Conservation (phyloP, 2,888 invertebrate genomes). For the Melieria crassipennis region DNA sequence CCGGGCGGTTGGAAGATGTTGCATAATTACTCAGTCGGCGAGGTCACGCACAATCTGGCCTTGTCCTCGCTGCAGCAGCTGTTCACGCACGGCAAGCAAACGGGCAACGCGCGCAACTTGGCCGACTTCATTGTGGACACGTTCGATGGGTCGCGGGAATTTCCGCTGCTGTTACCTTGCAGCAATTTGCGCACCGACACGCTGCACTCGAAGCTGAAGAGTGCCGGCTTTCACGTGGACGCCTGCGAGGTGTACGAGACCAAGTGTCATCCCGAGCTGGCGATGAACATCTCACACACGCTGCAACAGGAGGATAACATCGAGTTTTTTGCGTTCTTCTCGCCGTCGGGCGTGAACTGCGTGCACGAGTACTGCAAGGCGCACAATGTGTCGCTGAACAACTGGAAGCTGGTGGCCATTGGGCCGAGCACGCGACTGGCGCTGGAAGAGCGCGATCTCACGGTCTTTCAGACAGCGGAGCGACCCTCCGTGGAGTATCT, state of each 20-base stretch:
- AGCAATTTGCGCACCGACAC: conserved; percentile 70
- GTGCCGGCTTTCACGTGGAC: conserved; percentile 65
- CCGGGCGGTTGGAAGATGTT: conserved; percentile 65
- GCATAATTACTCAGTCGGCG: conserved; percentile 69
- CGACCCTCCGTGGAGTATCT: conserved; percentile 69
- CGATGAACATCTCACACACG: conserved; percentile 62
- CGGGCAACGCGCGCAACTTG: conserved; percentile 69
- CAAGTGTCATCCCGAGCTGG: conserved; percentile 66
- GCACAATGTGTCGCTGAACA: conserved; percentile 53
- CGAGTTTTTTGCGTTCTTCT: conserved; percentile 70
- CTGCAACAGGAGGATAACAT: conserved; percentile 63
- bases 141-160: conserved; percentile 63
- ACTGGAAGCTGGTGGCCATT: conserved; percentile 68
- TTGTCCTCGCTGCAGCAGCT: conserved; percentile 65
- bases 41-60: conserved; percentile 68
- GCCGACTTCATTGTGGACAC: conserved; percentile 67
- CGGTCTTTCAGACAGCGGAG: conserved; percentile 66
- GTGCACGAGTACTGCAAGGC: conserved; percentile 65
- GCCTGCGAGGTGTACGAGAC: conserved; percentile 70
- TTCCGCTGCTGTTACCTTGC: conserved; percentile 69
- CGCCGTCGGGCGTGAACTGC: conserved; percentile 70
- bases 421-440: conserved; percentile 70
- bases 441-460: conserved; percentile 65
- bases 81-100: conserved; percentile 67
- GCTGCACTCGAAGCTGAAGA: conserved; percentile 64